Percentiles rank a stretch among this genome's conserved stretches.
These are phyloP conservation scores for Amazona guildingii DNA, from an alignment of 2,113 vertebrate species.

Conservation along the genomic window DNA sequence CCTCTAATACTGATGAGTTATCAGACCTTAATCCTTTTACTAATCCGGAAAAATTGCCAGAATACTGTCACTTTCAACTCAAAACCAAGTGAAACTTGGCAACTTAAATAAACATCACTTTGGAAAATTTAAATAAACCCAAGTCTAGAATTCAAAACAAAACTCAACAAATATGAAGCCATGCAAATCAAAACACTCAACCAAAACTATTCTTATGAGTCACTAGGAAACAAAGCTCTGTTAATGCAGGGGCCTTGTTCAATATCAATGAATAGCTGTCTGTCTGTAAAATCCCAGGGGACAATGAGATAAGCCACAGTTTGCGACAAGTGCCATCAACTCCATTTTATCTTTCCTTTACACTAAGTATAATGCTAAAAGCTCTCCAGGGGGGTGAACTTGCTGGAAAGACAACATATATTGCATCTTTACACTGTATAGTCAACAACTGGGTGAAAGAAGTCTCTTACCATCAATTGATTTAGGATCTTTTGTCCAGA, in stretches of 20 bases:
- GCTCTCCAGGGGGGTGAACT: neutral
- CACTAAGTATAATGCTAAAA: neutral
- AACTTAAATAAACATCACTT: neutral
- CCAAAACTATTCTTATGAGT: slow-evolving; percentile 5
- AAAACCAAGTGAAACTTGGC: slow-evolving; percentile 41
- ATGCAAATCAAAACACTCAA: slow-evolving; percentile 38
- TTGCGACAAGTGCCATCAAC: neutral
- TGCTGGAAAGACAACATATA: neutral
- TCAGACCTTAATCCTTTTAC: slow-evolving; percentile 42
- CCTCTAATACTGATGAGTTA: slow-evolving; percentile 11
- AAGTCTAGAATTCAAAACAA: neutral
- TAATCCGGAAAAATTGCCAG: slow-evolving; percentile 3
- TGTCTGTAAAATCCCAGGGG: neutral
- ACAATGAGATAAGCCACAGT: neutral
- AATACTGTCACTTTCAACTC: neutral
- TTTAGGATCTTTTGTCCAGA: neutral
- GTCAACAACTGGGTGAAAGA: neutral
- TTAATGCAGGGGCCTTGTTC: neutral
- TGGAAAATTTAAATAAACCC: slow-evolving; percentile 35
- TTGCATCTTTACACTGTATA: neutral
- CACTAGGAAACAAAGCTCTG: neutral
- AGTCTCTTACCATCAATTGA: neutral
- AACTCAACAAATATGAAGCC: neutral
- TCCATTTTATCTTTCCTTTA: neutral
- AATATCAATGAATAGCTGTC: neutral